Base-by-base conservation (phyloP, 2,888 invertebrate species). In the Leucophora obtusa region DNA sequence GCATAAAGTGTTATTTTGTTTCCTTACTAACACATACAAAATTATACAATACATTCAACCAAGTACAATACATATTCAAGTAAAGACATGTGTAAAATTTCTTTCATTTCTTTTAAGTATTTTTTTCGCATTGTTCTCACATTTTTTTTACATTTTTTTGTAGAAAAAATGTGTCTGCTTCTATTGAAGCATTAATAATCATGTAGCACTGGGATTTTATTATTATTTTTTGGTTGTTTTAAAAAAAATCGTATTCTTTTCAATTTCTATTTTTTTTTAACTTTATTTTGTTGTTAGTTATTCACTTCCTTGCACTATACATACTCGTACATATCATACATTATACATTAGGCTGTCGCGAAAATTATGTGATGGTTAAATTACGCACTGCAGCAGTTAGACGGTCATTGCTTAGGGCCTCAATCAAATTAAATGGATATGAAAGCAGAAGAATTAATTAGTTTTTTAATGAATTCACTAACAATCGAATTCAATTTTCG, bases 171-270 rank as follows among this genome's bases (percentile, higher is more conserved):
- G 51, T 66, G 77, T 81, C 77, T 81, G 77, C 43, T 60, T 66
- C 60, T 77, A 81, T 70, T 81, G 70, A 74, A 77, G 77, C 81
- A 77, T 81, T 81, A 74, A 81, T 77, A 81, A 77, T 81, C 66
- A 77, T 77, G 81, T 81, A 74, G 73, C 73, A 62, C 56, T 77
- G 59, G 81, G 73, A 81, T 51, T 74, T 62, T 74, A 65, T 69
- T 73, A 56, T 73, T 17, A 59, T 72, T 60, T 17, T 56, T 47
- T n/a, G 21, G 56, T 68, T 35, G 11, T 66, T 17, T 60, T 66
- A 43, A 24, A 15, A 54, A 56, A 56, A 54, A 70, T 66, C 58
- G 9, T 35, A 68, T 62, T 69, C 47, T 63, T 66, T 71, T 54
- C 60, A 66, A 59, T 70, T 70, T 21, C n/a, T 59, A 65, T 56